Evolutionary conservation across 2,113 vertebrate species (phyloP), one percentile per base, ranked within the genome.

Genomic region (Aleadryas rufinucha): DNA sequence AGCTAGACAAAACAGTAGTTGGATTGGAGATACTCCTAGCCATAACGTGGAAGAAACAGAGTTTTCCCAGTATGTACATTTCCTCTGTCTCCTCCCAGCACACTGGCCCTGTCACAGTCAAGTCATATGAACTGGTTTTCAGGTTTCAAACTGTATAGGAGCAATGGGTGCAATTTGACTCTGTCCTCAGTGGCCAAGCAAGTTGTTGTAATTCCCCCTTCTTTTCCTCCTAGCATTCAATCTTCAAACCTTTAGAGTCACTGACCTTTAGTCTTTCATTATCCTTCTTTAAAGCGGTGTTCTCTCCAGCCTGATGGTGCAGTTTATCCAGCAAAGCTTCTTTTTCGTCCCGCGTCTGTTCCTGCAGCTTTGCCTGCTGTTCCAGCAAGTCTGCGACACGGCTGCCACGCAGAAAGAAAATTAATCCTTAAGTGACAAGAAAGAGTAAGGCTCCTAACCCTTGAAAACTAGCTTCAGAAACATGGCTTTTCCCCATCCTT

Each of bases 231-330:
- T 5, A 39, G 14, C n/a, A 72, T 49, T 66, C 21, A 3, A 87
- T 57, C 65, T 68, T 44, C 33, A 53, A 65, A 61, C 5, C 11
- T 18, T 39, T 37, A 21, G 10, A 59, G 21, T 27, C 21, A 77
- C 93, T 49, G 54, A 99, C 99, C 99, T 99, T 99, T 6, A 99
- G 98, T 68, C 94, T 98, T 90, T 99, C 99, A 11, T 99, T 99
- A 83, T 99, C 99, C 61, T 98, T 93, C 66, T 98, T 98, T 66
- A 97, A 96, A 15, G 97, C 50, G 4, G 97, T 96, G 70, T 92
- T 98, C 44, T 99, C 99, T 7, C 98, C 89, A 30, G 94, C 98
- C 89, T 99, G 94, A 45, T 65, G 97, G 66, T 98, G 98, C 21
- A 99, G 77, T 75, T 97, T 98, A 47, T 98, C 97, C 44, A 98